Conservation (phyloP, 2,797 vertebrate genomes). For the Darevskia nairensis region DNA sequence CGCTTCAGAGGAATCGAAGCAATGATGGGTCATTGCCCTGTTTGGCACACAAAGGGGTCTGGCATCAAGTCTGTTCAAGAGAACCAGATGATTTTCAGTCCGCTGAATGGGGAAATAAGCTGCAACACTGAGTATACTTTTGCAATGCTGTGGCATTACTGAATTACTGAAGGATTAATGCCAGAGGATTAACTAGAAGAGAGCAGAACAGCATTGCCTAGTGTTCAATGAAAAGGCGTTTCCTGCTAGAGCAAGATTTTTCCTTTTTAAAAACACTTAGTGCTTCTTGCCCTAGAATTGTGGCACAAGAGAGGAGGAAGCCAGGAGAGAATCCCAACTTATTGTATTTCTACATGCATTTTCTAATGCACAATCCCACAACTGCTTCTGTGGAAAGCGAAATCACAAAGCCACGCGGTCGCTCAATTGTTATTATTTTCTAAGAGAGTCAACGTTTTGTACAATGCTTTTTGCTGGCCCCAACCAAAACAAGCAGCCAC, state of each 20-base stretch:
- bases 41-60: neutral
- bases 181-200: neutral
- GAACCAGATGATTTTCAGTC: neutral
- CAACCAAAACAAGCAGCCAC: neutral
- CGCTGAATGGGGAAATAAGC: neutral
- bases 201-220: neutral
- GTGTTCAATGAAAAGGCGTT: neutral
- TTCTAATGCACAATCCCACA: neutral
- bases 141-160: neutral
- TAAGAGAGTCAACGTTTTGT: neutral
- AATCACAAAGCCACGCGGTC: neutral
- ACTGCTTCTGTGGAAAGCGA: neutral
- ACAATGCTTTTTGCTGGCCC: neutral
- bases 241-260: neutral
- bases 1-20: neutral
- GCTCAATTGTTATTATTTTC: neutral
- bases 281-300: neutral
- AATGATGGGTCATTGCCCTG: neutral
- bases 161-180: neutral
- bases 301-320: neutral
- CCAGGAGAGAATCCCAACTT: neutral
- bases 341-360: neutral
- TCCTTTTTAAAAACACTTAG: neutral
- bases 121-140: neutral
- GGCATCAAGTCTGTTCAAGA: neutral